Base-by-base conservation (phyloP, 2,888 invertebrate species). In the Brenthis daphne region DNA sequence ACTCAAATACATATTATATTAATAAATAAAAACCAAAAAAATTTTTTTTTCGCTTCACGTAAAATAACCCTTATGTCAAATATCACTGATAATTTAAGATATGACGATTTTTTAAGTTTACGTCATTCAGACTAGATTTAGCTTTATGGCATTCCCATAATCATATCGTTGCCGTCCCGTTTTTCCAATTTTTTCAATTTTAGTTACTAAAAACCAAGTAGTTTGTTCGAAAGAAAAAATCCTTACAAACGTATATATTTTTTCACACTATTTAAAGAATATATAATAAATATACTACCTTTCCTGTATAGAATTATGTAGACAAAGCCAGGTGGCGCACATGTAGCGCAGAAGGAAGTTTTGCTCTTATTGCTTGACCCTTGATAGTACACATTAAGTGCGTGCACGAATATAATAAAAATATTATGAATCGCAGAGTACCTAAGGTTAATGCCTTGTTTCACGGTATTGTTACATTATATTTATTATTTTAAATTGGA, bases 371-470 rank as follows among this genome's bases (percentile, higher is more conserved):
- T 29, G 29, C 6, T 29, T 50, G 61, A 56, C 67, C 61, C 55
- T n/a, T 43, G 58, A 60, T 55, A 61, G 55, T 54, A 48, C 48
- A 54, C 20, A 55, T 57, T 57, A 29, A 48, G 29, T 29, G 4
- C 29, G 43, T 57, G 37, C 29, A 67, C 55, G 50, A 67, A 58
- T 61, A 56, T 67, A 55, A 67, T 60, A 56, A 67, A 67, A 65
- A 63, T 3, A 43, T 51, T 67, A 63, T 67, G 63, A 12, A 54
- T 56, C 50, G 47, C n/a, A 11, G 37, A 43, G 37, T n/a, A 14
- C 51, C 48, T 61, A 67, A 67, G 67, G 61, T 67, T 67, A 63
- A 63, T 51, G 63, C 37, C 63, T 63, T 54, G 20, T 53, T 54
- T 54, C 53, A 53, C 61, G 60, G 61, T 16, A 51, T 63, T 63